These are phyloP conservation scores for Drepana arcuata DNA, from an alignment of 1,140 invertebrate species.

Conservation along the genomic window DNA sequence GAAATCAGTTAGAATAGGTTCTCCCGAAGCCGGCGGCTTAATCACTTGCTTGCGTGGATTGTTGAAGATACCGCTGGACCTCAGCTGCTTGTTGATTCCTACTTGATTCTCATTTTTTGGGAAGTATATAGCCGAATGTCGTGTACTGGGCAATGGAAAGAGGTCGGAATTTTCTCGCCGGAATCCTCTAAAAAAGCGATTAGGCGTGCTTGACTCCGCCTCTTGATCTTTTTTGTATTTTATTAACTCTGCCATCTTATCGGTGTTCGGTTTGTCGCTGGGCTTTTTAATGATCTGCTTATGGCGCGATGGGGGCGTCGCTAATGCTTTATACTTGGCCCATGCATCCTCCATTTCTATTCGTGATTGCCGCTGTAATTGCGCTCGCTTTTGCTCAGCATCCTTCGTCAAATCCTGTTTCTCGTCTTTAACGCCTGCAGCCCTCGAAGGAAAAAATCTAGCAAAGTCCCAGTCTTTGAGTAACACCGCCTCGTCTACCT, in stretches of 20 bases:
- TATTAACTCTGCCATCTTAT: conserved; percentile 57
- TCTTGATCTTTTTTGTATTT: conserved; percentile 76
- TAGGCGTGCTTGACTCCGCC: conserved; percentile 77
- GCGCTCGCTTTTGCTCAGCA: conserved; percentile 44
- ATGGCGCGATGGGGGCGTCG: conserved; percentile 54
- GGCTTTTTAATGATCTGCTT: conserved; percentile 55
- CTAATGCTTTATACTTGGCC: conserved; percentile 62
- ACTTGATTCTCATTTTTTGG: conserved; percentile 67
- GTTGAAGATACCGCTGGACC: conserved; percentile 78
- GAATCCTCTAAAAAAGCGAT: conserved; percentile 82
- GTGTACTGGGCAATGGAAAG: conserved; percentile 78
- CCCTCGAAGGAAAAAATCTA: conserved; percentile 81
- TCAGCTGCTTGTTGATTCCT: conserved; percentile 57
- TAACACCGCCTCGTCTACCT: conserved; percentile 80
- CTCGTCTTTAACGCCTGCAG: conserved; percentile 40
- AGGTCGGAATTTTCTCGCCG: conserved; percentile 86
- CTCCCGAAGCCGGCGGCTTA: conserved; percentile 73
- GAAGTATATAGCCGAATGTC: conserved; percentile 81
- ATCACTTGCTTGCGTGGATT: conserved; percentile 73
- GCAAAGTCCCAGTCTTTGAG: conserved; percentile 89
- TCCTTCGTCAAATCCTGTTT: conserved; percentile 53
- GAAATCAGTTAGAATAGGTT: conserved; percentile 82
- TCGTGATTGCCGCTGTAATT: conserved; percentile 52
- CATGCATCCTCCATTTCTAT: conserved; percentile 61
- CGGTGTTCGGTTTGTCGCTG: conserved; percentile 44